Evolutionary conservation across 2,888 invertebrate genomes (phyloP).

Genomic region (Griposia aprilina): DNA sequence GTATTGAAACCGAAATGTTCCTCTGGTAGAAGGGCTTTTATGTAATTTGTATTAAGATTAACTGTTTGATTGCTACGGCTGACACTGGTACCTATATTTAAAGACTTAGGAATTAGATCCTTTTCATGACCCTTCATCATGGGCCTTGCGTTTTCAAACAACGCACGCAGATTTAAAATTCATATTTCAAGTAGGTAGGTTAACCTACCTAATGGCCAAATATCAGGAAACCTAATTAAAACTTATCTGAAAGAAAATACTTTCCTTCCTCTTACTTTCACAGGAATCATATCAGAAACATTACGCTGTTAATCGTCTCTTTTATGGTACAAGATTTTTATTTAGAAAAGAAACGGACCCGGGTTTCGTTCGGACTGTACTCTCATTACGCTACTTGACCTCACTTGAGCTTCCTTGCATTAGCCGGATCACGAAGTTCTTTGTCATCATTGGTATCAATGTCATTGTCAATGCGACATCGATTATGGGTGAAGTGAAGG

Average conservation of each 20-base stretch:
- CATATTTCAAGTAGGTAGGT: neutral
- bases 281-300: slow-evolving; percentile 6
- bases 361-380: slow-evolving; percentile 41
- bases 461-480: slow-evolving; percentile 68
- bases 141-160: neutral
- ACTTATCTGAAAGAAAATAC: slow-evolving; percentile 21
- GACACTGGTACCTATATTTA: slow-evolving; percentile 13
- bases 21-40: slow-evolving; percentile 57
- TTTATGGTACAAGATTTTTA: neutral
- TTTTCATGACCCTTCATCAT: neutral
- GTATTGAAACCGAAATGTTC: slow-evolving; percentile 66
- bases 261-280: slow-evolving; percentile 20
- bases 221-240: neutral
- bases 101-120: slow-evolving; percentile 1
- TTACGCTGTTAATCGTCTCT: slow-evolving; percentile 11
- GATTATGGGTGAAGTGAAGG: slow-evolving; percentile 54
- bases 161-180: neutral
- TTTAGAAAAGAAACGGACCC: neutral
- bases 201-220: neutral
- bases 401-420: slow-evolving; percentile 70
- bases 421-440: slow-evolving; percentile 70
- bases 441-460: slow-evolving; percentile 73
- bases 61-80: slow-evolving; percentile 44
- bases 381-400: slow-evolving; percentile 68
- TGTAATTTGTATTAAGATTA: slow-evolving; percentile 56